Conservation (phyloP, 2,888 invertebrate species). For the Elmis aenea region DNA sequence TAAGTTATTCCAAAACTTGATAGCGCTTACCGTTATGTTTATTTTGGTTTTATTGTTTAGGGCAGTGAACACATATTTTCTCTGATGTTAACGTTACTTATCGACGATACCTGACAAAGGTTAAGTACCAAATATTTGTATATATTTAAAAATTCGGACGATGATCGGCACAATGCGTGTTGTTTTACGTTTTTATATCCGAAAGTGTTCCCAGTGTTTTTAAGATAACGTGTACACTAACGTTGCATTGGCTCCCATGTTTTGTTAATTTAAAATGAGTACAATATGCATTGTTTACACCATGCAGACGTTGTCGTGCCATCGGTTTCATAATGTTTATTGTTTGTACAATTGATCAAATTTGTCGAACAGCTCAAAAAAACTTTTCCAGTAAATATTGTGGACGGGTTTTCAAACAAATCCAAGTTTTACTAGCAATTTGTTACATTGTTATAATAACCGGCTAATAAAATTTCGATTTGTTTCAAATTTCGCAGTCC, state of each 20-base stretch:
- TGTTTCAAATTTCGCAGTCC: slow-evolving; percentile 30
- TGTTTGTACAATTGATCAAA: no score
- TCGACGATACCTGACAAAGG: slow-evolving; percentile 34
- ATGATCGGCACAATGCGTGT: slow-evolving; percentile 26
- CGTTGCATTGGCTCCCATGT: no score
- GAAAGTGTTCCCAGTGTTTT: no score
- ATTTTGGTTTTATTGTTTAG: slow-evolving; percentile 3
- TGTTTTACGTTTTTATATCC: slow-evolving; percentile 11
- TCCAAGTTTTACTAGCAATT: slow-evolving; percentile 23
- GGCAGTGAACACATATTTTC: slow-evolving; percentile 7
- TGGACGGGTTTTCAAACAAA: slow-evolving; percentile 29
- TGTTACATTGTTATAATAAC: slow-evolving; percentile 27
- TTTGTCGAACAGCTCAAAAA: slow-evolving; percentile 6
- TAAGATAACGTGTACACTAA: no score
- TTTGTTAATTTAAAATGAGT: no score
- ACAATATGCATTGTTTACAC: no score
- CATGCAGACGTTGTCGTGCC: no score
- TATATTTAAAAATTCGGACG: slow-evolving; percentile 25
- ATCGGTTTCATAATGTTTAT: no score
- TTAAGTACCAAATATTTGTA: slow-evolving; percentile 37
- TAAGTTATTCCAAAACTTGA: no score
- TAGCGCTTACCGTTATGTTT: slow-evolving; percentile 2
- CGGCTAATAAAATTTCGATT: slow-evolving; percentile 24
- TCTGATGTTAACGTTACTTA: slow-evolving; percentile 19
- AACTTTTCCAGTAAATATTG: slow-evolving; percentile 30